Percentiles rank a stretch among this genome's conserved stretches.
phyloP scores from a whole-genome alignment of 2,113 vertebrate species.

The Festucalex cinctus region DNA sequence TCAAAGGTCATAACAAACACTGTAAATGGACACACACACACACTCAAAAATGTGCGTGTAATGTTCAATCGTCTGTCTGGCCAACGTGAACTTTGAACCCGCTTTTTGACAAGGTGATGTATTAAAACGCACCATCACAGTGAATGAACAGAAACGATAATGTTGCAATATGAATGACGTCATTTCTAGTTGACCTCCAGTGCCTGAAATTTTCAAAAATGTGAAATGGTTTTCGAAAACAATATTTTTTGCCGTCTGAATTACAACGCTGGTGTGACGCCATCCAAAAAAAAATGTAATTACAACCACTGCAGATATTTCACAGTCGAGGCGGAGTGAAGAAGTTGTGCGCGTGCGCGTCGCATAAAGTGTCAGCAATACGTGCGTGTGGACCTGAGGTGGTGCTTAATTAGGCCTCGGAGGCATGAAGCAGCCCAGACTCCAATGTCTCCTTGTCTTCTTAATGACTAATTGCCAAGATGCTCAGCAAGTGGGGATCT shows the following conservation, averaged over 20 bases:
- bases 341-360: constrained; percentile 16
- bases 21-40: too few species aligned
- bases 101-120: too few species aligned
- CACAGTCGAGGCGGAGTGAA: constrained; percentile 3
- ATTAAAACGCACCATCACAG: too few species aligned
- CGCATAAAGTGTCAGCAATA: constrained; percentile 23
- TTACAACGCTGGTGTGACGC: not conserved
- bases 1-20: too few species aligned
- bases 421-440: constrained; percentile 18
- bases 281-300: constrained; percentile 1
- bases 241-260: not conserved
- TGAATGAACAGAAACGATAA: too few species aligned
- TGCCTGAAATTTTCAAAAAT: too few species aligned
- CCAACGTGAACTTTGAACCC: too few species aligned
- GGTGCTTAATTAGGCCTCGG: constrained; percentile 38
- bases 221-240: too few species aligned
- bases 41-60: too few species aligned
- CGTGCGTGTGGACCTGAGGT: constrained; percentile 16
- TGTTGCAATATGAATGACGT: too few species aligned
- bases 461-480: constrained; percentile 7
- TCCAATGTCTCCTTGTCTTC: constrained; percentile 3
- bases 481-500: not conserved
- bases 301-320: constrained; percentile 6
- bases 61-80: too few species aligned
- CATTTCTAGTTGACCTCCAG: too few species aligned